Percentiles rank a stretch among this genome's conserved stretches.
Evolutionary conservation across 1,140 invertebrate species (phyloP).

Genomic region (Asobara japonica): DNA sequence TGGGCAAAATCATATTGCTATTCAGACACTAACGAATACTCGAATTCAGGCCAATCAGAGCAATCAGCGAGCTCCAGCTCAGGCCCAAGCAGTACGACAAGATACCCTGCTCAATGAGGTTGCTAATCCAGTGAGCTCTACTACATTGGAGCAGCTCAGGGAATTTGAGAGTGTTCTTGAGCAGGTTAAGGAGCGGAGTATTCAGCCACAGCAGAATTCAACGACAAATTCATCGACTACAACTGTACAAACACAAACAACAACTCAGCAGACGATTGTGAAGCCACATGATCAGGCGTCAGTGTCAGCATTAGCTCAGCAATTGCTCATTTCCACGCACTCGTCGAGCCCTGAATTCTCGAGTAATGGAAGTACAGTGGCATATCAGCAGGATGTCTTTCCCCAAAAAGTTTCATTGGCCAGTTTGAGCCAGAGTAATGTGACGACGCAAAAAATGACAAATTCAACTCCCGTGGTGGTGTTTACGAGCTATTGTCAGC

Average conservation of each 20-base stretch:
- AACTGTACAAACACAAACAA: slow-evolving; percentile 60
- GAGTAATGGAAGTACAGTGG: slow-evolving; percentile 50
- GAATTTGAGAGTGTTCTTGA: slow-evolving; percentile 86
- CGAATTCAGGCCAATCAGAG: slow-evolving; percentile 46
- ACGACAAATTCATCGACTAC: slow-evolving; percentile 50
- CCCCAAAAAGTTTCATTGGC: slow-evolving; percentile 61
- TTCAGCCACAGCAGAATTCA: slow-evolving; percentile 61
- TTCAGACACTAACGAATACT: slow-evolving; percentile 53
- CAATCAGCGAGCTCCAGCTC: slow-evolving; percentile 43
- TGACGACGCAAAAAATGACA: slow-evolving; percentile 59
- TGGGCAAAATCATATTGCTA: slow-evolving; percentile 49
- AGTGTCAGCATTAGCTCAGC: slow-evolving; percentile 53
- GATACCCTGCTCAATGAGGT: slow-evolving; percentile 58
- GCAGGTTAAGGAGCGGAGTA: slow-evolving; percentile 80
- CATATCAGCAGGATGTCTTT: slow-evolving; percentile 59
- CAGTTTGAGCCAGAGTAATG: slow-evolving; percentile 63
- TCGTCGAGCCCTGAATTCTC: slow-evolving; percentile 50
- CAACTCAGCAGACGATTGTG: slow-evolving; percentile 48
- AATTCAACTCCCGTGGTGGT: slow-evolving; percentile 70
- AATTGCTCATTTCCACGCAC: slow-evolving; percentile 57
- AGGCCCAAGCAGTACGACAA: slow-evolving; percentile 43
- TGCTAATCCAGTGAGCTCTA: slow-evolving; percentile 67
- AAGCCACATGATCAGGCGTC: slow-evolving; percentile 48
- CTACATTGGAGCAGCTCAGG: slow-evolving; percentile 78
- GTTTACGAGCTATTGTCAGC: slow-evolving; percentile 71